Evolutionary conservation across 1,140 invertebrate genomes (phyloP).

Genomic region (Leptinotarsa texana): DNA sequence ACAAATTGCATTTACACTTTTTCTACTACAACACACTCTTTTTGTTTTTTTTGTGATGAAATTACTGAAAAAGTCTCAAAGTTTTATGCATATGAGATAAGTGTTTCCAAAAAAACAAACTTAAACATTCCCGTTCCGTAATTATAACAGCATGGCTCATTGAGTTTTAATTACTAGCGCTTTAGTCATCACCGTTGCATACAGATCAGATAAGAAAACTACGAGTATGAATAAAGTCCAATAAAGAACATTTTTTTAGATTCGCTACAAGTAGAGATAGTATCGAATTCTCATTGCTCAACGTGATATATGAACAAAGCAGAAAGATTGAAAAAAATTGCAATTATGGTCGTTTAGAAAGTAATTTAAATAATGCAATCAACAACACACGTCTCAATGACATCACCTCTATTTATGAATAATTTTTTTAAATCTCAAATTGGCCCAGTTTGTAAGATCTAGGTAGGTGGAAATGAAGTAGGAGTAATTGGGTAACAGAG

Average conservation of each 20-base stretch:
- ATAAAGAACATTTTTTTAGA: neutral
- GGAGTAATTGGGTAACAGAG: too few species aligned
- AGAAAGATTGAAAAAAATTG: neutral
- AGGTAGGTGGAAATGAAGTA: too few species aligned
- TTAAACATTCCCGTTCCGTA: too few species aligned
- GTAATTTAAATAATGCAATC: neutral
- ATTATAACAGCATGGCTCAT: neutral
- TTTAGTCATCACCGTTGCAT: neutral
- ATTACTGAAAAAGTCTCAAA: too few species aligned
- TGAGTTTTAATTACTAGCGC: neutral
- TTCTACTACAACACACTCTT: too few species aligned
- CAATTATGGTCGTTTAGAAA: neutral
- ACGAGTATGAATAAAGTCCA: neutral
- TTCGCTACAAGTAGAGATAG: neutral
- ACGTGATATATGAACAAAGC: too few species aligned
- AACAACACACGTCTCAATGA: neutral
- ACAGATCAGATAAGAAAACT: neutral
- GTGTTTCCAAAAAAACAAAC: too few species aligned
- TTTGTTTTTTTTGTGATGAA: too few species aligned
- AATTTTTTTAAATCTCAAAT: too few species aligned
- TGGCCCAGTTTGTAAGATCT: too few species aligned
- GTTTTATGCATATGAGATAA: too few species aligned
- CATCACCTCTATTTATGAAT: neutral
- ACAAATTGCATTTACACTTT: too few species aligned
- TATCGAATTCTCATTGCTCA: neutral